Evolutionary conservation across 2,888 invertebrate species (phyloP).

Genomic region (Halocaridina rubra): DNA sequence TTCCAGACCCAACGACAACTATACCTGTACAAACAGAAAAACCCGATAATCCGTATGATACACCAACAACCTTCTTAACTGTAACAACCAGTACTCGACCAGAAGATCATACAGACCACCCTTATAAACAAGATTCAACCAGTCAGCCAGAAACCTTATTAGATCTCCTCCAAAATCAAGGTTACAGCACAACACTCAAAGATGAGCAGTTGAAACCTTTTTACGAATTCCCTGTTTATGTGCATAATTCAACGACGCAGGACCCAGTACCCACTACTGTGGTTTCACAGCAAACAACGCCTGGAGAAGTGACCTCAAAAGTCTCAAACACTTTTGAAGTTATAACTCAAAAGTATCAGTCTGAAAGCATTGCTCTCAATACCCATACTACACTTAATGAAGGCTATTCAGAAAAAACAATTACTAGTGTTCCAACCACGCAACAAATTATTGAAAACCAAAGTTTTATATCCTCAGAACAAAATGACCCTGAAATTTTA

Average conservation of each 20-base stretch:
- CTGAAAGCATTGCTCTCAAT: neutral
- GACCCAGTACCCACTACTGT: too few relatives aligned
- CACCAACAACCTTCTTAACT: neutral
- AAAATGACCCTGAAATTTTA: too few relatives aligned
- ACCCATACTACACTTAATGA: neutral
- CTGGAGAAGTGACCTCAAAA: too few relatives aligned
- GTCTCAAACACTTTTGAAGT: too few relatives aligned
- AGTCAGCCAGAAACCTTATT: neutral
- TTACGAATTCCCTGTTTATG: neutral
- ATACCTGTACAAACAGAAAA: neutral
- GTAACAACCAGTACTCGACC: neutral
- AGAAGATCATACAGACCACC: neutral
- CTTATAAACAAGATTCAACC: neutral
- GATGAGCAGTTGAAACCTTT: neutral
- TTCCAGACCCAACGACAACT: neutral
- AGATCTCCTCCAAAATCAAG: neutral
- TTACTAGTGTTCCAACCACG: too few relatives aligned
- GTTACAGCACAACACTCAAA: neutral
- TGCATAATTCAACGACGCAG: too few relatives aligned
- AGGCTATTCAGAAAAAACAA: too few relatives aligned
- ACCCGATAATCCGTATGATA: constrained; percentile 27
- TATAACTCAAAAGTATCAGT: neutral
- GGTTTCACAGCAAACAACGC: too few relatives aligned
- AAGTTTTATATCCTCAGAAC: too few relatives aligned
- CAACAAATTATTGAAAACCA: too few relatives aligned